Conservation (phyloP, 2,113 vertebrate genomes). For the Neoarius graeffei region DNA sequence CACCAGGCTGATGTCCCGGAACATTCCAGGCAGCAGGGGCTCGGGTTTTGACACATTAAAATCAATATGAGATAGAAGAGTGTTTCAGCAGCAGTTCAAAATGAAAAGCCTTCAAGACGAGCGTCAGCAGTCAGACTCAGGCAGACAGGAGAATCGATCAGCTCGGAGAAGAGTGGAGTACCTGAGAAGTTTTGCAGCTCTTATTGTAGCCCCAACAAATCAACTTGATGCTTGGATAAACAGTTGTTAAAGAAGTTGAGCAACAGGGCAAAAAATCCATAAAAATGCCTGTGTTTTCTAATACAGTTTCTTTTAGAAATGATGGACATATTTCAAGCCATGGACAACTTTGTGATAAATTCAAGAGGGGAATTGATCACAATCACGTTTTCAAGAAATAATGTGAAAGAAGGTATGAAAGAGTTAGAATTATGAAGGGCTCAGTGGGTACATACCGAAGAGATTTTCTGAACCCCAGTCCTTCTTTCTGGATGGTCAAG, state of each 20-base stretch:
- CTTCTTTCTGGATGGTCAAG: conserved; percentile 26
- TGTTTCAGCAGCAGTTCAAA: conserved; percentile 63
- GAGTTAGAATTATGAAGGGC: neutral
- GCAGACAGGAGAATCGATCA: conserved; percentile 70
- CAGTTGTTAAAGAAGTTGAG: conserved; percentile 25
- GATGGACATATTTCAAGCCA: neutral
- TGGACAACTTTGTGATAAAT: conserved; percentile 10
- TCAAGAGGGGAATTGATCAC: conserved; percentile 5
- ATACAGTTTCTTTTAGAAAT: neutral
- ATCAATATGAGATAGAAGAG: conserved; percentile 74
- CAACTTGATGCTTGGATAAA: conserved; percentile 28
- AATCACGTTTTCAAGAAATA: neutral
- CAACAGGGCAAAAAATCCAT: conserved; percentile 15
- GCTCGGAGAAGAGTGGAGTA: conserved; percentile 65
- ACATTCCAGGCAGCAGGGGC: conserved; percentile 69
- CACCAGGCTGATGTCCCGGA: conserved; percentile 64
- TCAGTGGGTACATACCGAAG: neutral
- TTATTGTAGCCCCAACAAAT: conserved; percentile 62
- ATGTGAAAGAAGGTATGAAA: neutral
- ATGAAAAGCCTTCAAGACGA: conserved; percentile 76
- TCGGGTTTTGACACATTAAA: conserved; percentile 73
- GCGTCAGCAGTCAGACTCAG: conserved; percentile 66
- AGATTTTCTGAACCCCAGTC: neutral
- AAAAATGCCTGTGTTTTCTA: conserved; percentile 17
- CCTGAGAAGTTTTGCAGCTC: conserved; percentile 65